Evolutionary conservation across 2,888 invertebrate species (phyloP), one percentile per base, ranked within the genome.

Genomic region (Noctua fimbriata): DNA sequence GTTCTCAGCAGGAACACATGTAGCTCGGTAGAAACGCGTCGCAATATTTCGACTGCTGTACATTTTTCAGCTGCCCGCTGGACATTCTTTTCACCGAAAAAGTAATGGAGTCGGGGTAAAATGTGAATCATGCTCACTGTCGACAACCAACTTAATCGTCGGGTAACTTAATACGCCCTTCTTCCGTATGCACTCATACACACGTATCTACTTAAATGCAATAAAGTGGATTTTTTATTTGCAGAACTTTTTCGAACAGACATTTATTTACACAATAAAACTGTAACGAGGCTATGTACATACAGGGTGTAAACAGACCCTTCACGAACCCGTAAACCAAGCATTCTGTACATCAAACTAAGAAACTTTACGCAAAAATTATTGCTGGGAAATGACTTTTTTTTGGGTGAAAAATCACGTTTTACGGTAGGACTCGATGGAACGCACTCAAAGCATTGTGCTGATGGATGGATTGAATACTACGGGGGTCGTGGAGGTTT

Each of bases 61-160:
- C 83, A 86, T 87, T 89, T 91, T 90, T 89, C 83, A 85, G 83
- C 70, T 79, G 78, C 83, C 47, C 81, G 67, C 79, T 76, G 87
- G 76, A 87, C 91, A 91, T 92, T 90, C 89, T 84, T 88, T 89
- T 79, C 78, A 84, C 81, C 86, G 81, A 81, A 87, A 87, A 89
- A 88, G 83, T 89, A 89, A 90, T 86, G 90, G 87, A 90, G 89
- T 86, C 90, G 83, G 91, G 91, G 89, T 92, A 91, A 92, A 92
- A 92, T 93, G 92, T 93, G 93, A 94, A 92, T 94, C 93, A 93
- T 92, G 90, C 86, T 88, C 86, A 87, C 90, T 91, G 93, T 91
- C 91, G 90, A 91, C 93, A 92, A 91, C 89, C 90, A 90, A 92
- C 92, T 93, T 94, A 94, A 94, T 93, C 92, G 90, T 87, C 85